Evolutionary conservation across 2,113 vertebrate genomes (phyloP).

Genomic region (Tinamus guttatus): DNA sequence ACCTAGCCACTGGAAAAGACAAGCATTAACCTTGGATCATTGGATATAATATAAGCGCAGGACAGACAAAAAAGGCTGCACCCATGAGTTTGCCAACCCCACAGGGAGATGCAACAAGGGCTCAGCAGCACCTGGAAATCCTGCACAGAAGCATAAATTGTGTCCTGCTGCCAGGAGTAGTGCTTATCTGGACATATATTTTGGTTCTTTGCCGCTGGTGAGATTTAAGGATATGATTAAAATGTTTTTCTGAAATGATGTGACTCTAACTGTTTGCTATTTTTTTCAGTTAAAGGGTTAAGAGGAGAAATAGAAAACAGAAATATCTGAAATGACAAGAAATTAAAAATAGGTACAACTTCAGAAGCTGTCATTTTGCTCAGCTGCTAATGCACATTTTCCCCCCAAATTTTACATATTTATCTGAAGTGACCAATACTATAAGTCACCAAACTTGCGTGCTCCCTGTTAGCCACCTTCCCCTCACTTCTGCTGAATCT

Average conservation of each 20-base stretch:
- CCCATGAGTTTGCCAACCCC: not conserved
- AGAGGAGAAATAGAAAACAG: not conserved
- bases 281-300: not conserved
- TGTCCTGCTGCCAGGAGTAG: not conserved
- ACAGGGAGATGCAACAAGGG: not conserved
- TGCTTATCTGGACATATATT: not conserved
- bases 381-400: not conserved
- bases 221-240: not conserved
- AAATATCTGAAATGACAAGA: not conserved
- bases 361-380: not conserved
- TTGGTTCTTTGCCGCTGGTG: not conserved
- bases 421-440: not conserved
- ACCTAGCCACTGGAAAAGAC: not conserved
- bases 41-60: not conserved
- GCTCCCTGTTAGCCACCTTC: not conserved
- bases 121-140: not conserved
- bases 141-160: not conserved
- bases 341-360: not conserved
- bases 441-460: not conserved
- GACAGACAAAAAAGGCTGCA: not conserved
- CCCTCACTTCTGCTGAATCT: not conserved
- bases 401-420: fast-evolving
- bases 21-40: not conserved
- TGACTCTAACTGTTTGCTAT: not conserved
- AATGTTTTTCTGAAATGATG: not conserved